phyloP scores from a whole-genome alignment of 2,113 vertebrate species.

The Rhea americana region DNA sequence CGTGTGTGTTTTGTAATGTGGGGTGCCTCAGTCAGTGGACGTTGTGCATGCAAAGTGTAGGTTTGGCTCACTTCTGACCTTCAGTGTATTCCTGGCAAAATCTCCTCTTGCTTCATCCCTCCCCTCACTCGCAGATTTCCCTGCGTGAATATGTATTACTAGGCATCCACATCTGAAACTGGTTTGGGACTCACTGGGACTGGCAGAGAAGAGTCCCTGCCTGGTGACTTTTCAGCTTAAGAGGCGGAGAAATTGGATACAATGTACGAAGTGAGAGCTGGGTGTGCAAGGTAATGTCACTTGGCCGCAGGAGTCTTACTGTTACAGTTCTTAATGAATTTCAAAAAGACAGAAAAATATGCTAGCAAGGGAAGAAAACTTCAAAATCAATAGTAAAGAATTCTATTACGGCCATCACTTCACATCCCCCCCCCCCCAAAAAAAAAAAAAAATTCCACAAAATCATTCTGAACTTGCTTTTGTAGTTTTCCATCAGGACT shows the following conservation, averaged over 20 bases:
- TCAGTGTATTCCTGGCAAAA: neutral
- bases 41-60: neutral
- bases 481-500: neutral
- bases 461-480: neutral
- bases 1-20: fast-evolving
- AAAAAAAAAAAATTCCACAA: neutral
- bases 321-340: neutral
- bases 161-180: neutral
- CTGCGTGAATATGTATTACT: neutral
- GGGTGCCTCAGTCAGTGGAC: neutral
- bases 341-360: neutral
- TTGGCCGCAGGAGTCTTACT: neutral
- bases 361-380: neutral
- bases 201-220: neutral
- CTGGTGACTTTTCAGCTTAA: neutral
- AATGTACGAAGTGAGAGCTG: neutral
- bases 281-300: fast-evolving
- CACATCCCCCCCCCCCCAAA: neutral
- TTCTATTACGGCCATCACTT: neutral
- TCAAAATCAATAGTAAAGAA: neutral
- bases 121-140: neutral
- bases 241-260: neutral
- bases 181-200: neutral
- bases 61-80: neutral
- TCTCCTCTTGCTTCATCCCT: neutral